Base-by-base conservation (phyloP, 1,140 invertebrate species). In the Pseudoatta argentina region DNA sequence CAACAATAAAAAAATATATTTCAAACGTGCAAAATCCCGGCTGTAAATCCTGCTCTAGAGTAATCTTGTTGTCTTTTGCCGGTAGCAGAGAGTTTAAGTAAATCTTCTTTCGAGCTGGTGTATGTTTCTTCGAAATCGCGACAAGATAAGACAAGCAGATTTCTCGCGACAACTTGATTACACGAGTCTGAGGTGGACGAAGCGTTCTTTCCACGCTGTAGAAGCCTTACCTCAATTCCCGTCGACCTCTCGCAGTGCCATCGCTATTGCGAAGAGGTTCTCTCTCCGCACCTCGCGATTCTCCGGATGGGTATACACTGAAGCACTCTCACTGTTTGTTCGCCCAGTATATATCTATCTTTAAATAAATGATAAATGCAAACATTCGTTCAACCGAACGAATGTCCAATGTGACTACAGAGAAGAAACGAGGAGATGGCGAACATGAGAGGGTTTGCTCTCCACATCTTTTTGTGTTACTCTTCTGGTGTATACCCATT, bases 221-320 rank as follows among this genome's bases (percentile, higher is more conserved):
- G 69, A 78, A 83, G 69, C 69, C 79, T 83, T 83, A 83, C 69
- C 34, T 75, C 79, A 75, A 83, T 83, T 73, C 69, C 79, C 55
- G 69, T 75, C 55, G 55, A 83, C 69, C 53, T 34, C 24, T 73
- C 44, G 44, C 79, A 51, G 24, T 73, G 55, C 14, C 34, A 7
- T 78, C 44, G n/a, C 71, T 69, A 61, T 72, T 30, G 67, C 24
- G 67, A 71, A 27, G 39, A 6, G 30, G 67, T 72, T 72, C n/a
- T 39, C 30, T 71, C 21, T 48, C 53, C 24, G 8, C 30, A 16
- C 30, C 18, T 82, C 34, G 67, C 53, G 34, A 82, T 48, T 59
- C 34, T 59, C 27, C 67, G 55, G 39, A 12, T 59, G 53, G 53
- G 53, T 61, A 61, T 61, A 61, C 51, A 48, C 34, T 27, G 67